Conservation (phyloP, 2,888 invertebrate species). For the Diarsia dahlii region DNA sequence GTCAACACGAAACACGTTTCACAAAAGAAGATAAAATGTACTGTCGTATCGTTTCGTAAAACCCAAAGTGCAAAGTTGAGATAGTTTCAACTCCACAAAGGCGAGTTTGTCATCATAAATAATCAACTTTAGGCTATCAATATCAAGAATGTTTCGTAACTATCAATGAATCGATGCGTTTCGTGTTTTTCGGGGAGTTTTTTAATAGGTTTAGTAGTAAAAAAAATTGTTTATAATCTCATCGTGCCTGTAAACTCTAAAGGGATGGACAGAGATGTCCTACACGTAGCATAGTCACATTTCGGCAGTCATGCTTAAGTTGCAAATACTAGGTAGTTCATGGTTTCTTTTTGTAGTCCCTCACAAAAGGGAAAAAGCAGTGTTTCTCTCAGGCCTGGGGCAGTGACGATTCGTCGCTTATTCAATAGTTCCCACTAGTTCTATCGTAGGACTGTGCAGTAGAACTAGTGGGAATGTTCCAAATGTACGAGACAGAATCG, state of each 20-base stretch:
- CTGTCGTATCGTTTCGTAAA: constrained; percentile 41
- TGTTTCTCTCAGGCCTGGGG: not conserved
- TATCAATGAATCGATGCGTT: not conserved
- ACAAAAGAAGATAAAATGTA: constrained; percentile 32
- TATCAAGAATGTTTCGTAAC: constrained; percentile 39
- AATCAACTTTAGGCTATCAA: constrained; percentile 35
- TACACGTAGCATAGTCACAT: not conserved
- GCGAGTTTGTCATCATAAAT: constrained; percentile 44
- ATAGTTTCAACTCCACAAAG: constrained; percentile 28
- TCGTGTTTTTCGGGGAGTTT: not conserved
- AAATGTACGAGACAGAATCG: not conserved
- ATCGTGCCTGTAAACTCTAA: not conserved
- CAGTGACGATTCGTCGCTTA: not conserved
- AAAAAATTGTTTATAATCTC: too few species aligned
- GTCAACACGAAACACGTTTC: constrained; percentile 24
- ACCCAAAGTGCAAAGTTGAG: constrained; percentile 55
- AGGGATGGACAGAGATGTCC: not conserved
- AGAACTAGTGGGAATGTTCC: too few species aligned
- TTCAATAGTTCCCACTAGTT: too few species aligned
- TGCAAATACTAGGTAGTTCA: not conserved
- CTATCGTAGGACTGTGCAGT: too few species aligned
- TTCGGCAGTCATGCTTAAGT: not conserved
- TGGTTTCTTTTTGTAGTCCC: not conserved
- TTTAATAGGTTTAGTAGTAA: not conserved
- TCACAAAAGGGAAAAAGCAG: not conserved